Percentiles rank a stretch among this genome's conserved stretches.
Conservation (phyloP, 2,888 invertebrate genomes). For the Drosophila quinaria region DNA sequence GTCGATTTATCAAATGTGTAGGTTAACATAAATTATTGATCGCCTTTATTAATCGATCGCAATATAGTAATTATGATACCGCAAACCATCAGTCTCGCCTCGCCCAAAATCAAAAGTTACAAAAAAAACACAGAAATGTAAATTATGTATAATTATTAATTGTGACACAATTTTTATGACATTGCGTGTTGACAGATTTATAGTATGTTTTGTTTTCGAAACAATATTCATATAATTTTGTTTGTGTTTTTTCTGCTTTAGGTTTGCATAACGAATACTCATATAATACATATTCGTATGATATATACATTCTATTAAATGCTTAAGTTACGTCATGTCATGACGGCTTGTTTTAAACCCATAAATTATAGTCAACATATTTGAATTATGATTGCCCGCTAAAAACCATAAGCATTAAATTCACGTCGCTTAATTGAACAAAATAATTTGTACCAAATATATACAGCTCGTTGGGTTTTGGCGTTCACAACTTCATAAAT, state of each 20-base stretch:
- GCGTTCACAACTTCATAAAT: background rate
- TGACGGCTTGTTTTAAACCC: slow-evolving; percentile 50
- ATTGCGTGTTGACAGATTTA: slow-evolving; percentile 76
- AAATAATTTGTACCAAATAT: slow-evolving; percentile 34
- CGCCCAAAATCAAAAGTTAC: slow-evolving; percentile 22
- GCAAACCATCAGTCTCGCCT: slow-evolving; percentile 5
- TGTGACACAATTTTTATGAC: slow-evolving; percentile 70
- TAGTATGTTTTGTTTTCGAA: slow-evolving; percentile 57
- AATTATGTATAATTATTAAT: slow-evolving; percentile 61
- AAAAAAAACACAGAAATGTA: slow-evolving; percentile 4
- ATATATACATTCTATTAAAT: slow-evolving; percentile 51
- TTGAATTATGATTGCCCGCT: slow-evolving; percentile 54
- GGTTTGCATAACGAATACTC: slow-evolving; percentile 33
- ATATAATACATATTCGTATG: slow-evolving; percentile 18
- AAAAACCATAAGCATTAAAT: slow-evolving; percentile 37
- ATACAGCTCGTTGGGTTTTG: slow-evolving; percentile 2
- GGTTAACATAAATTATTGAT: slow-evolving; percentile 42
- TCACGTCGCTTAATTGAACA: slow-evolving; percentile 35
- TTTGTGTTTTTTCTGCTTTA: slow-evolving; percentile 21
- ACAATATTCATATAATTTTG: slow-evolving; percentile 51
- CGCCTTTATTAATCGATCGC: slow-evolving; percentile 19
- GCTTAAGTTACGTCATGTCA: slow-evolving; percentile 64
- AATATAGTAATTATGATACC: slow-evolving; percentile 12
- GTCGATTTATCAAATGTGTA: slow-evolving; percentile 19
- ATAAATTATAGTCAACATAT: slow-evolving; percentile 57